Percentiles rank a stretch among this genome's conserved stretches.
Conservation (phyloP, 2,113 vertebrate species). For the Amphiprion percula region DNA sequence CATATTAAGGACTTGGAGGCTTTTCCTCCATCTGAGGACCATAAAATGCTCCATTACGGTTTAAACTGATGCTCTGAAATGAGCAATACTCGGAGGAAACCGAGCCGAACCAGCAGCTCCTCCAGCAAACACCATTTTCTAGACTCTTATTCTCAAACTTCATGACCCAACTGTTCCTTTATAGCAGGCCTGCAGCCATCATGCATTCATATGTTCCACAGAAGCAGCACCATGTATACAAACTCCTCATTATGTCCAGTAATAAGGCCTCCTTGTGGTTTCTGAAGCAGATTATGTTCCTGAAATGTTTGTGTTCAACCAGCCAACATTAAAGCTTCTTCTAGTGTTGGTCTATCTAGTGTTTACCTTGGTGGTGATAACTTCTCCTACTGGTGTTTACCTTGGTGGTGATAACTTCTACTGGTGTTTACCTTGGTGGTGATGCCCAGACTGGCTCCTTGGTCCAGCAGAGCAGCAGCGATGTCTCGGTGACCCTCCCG, state of each 20-base stretch:
- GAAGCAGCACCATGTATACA: background rate
- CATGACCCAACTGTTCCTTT: slow-evolving; percentile 19
- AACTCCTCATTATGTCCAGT: too few species aligned
- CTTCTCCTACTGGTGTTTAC: too few species aligned
- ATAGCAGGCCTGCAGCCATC: background rate
- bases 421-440: slow-evolving; percentile 88
- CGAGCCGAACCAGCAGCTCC: background rate
- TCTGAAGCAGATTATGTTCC: too few species aligned
- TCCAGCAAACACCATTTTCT: background rate
- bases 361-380: slow-evolving; percentile 90
- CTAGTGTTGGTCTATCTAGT: too few species aligned
- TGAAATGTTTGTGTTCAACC: too few species aligned
- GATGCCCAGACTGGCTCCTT: slow-evolving; percentile 90
- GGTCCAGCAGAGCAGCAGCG: slow-evolving; percentile 91
- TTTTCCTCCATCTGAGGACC: background rate
- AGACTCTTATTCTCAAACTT: slow-evolving; percentile 1
- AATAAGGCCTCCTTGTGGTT: too few species aligned
- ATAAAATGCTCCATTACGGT: background rate
- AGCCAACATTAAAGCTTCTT: too few species aligned
- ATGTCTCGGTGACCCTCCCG: slow-evolving; percentile 94
- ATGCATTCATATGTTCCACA: background rate
- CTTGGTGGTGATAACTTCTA: too few species aligned
- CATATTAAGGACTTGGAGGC: background rate
- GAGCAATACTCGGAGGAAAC: background rate
- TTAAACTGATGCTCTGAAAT: slow-evolving; percentile 26